Evolutionary conservation across 2,888 invertebrate species (phyloP), one percentile per base, ranked within the genome.

Genomic region (Phaedon cochleariae): DNA sequence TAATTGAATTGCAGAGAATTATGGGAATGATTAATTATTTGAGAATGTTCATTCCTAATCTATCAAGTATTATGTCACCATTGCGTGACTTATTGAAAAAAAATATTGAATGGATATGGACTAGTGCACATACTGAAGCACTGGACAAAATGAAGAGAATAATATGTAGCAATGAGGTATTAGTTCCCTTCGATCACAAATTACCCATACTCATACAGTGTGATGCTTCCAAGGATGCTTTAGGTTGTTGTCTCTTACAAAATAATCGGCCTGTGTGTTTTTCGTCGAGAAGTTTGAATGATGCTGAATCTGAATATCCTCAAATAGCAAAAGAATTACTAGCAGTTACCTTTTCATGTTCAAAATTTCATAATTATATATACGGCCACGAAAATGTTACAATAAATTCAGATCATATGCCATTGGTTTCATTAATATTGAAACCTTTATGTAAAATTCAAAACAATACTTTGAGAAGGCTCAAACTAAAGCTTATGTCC

Each of bases 241-340:
- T 69, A 55, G 67, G 67, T 9, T 69, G 64, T 61, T 52, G 41
- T 3, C 18, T 69, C 10, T 62, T 65, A 37, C 69, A 71, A 46
- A 53, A 66, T 18, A 55, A 58, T 20, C 58, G 66, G 41, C 68
- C 70, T 18, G 65, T 72, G 20, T 46, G 59, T 34, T 71, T 62
- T 62, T 62, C 64, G 0, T 67, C 67, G 26, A 21, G 68, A 53
- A 54, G 37, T 26, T 58, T 72, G 51, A 68, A 34, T 22, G 46
- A 64, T 26, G 18, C 58, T 12, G 69, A 72, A 64, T 26, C 54
- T 26, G 26, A 26, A 7, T 26, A 26, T 7, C 4, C 26, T 26
- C 26, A 73, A 67, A 7, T 79, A 75, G 79, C 80, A 57, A 80
- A 80, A 64, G 78, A 80, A 60, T 55, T 75, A 3, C 55, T 80